Base-by-base conservation (phyloP, 2,797 vertebrate genomes). In the Sus cebifrons region DNA sequence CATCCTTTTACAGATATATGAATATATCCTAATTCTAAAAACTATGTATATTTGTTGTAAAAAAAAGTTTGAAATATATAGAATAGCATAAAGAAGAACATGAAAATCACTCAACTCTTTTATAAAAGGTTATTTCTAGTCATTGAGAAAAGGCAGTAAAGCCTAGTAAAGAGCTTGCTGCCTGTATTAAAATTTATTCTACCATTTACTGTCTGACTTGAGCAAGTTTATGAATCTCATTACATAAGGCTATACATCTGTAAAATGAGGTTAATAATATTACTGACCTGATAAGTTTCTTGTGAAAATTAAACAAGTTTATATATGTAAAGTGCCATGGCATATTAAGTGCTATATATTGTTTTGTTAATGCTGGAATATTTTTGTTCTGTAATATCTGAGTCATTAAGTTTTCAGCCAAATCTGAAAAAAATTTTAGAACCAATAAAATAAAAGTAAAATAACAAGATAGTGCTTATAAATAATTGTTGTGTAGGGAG, bases 1-100 rank as follows among this genome's bases (percentile, higher is more conserved):
- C 27, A 60, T 67, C 25, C 74, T 88, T 84, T 75, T 36, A 49
- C 18, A 29, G 58, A 77, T 71, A 67, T 18, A 27, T 2, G 27
- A 91, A 23, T 87, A 27, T 17, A 75, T 73, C 6, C 60, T 77
- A 2, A 73, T 81, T 94, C 44, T 92, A 25, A 90, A 94, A 84
- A 6, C 65, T 67, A 64, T 20, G 40, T 12, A 23, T 25, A 40
- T 68, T 67, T 62, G 40, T 32, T 58, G 25, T 74, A 75, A 75
- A 23, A n/a, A n/a, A 78, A n/a, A 5, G 12, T 14, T 64, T 58
- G 20, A n/a, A 70, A 86, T 73, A 71, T 52, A 58, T 8, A 16
- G 13, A 83, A 40, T 85, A 68, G 6, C 7, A 2, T 56, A 82
- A 78, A 20, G 18, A 65, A 86, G 44, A 89, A 86, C 85, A 36